phyloP scores from a whole-genome alignment of 2,113 vertebrate species.

The Tor tambroides region DNA sequence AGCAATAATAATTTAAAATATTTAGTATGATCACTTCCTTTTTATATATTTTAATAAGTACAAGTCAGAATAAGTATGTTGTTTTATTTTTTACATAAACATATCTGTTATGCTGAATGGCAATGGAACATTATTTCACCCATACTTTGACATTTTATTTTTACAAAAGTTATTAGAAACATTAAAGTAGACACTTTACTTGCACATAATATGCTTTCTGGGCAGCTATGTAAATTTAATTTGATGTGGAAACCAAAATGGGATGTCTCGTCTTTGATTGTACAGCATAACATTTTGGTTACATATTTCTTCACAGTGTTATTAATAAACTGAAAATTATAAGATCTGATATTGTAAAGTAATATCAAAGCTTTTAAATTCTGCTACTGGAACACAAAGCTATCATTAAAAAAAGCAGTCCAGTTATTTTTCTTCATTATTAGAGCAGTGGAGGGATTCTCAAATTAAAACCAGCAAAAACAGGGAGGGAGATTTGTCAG shows the following conservation, averaged over 20 bases:
- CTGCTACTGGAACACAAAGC: not conserved
- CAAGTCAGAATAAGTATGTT: too few relatives aligned
- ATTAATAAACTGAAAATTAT: not conserved
- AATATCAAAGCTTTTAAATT: not conserved
- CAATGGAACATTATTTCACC: not conserved
- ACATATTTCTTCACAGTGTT: not conserved
- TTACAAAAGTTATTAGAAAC: too few relatives aligned
- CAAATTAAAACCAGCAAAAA: not conserved
- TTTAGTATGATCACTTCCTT: too few relatives aligned
- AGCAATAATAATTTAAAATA: too few relatives aligned
- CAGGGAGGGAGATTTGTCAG: not conserved
- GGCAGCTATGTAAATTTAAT: not conserved
- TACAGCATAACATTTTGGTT: not conserved
- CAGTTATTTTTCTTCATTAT: not conserved
- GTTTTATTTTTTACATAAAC: too few relatives aligned
- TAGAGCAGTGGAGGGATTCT: not conserved
- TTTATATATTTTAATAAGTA: too few relatives aligned
- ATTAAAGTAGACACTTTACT: not conserved
- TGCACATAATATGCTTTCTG: not conserved
- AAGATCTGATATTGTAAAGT: not conserved
- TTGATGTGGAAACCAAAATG: too few relatives aligned
- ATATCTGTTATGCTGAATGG: not conserved
- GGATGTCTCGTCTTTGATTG: too few relatives aligned
- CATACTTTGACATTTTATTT: not conserved
- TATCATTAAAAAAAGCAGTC: not conserved